phyloP scores from a whole-genome alignment of 2,113 vertebrate species.

The Myodes glareolus region DNA sequence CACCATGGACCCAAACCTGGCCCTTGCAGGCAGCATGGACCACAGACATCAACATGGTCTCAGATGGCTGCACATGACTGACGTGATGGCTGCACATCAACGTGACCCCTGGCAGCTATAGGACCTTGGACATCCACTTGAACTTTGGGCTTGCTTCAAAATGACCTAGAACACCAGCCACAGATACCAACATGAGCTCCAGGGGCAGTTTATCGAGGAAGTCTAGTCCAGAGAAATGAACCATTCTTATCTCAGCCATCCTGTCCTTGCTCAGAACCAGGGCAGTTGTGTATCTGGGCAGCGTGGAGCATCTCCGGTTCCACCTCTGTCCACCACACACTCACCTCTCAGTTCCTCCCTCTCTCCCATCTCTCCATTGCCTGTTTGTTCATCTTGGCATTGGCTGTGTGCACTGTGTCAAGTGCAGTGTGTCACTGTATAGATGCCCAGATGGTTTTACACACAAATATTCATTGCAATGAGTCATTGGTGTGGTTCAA shows the following conservation, averaged over 20 bases:
- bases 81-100: not conserved
- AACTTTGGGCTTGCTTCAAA: not conserved
- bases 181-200: not conserved
- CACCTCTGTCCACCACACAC: not conserved
- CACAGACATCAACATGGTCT: no score
- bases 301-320: not conserved
- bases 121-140: not conserved
- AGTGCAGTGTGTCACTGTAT: no score
- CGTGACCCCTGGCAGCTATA: not conserved
- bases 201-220: not conserved
- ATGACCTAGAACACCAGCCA: not conserved
- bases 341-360: not conserved
- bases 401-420: not conserved
- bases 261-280: not conserved
- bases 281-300: not conserved
- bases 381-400: not conserved
- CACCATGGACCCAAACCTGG: no score
- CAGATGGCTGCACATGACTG: no score
- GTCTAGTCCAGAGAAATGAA: not conserved
- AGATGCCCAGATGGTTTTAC: no score
- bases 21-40: no score
- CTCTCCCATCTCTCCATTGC: not conserved
- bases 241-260: not conserved
- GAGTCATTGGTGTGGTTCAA: not conserved
- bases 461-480: not conserved